phyloP scores from a whole-genome alignment of 1,140 invertebrate species.

The Colletes gigas region DNA sequence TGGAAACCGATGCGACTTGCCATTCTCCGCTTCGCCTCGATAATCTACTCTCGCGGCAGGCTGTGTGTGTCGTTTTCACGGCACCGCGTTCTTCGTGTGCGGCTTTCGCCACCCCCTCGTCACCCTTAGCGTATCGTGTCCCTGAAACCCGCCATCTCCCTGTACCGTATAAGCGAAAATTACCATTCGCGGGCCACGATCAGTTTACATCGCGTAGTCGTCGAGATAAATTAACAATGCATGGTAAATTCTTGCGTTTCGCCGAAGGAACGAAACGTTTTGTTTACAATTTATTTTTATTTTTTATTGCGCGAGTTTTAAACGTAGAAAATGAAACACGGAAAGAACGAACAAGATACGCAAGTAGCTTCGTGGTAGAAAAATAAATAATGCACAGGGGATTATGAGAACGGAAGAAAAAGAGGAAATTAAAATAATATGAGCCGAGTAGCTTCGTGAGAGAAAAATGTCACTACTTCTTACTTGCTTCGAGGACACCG shows the following conservation, averaged over 20 bases:
- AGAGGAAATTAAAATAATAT: too few species aligned
- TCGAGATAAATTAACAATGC: slow-evolving; percentile 3
- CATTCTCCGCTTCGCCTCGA: background rate
- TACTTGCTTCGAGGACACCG: too few species aligned
- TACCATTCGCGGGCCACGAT: background rate
- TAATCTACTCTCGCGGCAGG: background rate
- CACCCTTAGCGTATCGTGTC: background rate
- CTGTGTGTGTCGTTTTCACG: background rate
- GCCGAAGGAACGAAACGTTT: background rate
- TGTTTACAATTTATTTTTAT: too few species aligned
- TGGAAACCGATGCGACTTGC: slow-evolving; percentile 15
- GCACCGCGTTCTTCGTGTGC: background rate
- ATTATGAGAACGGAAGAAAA: too few species aligned
- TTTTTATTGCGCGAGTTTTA: background rate
- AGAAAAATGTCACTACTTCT: too few species aligned
- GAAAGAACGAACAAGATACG: too few species aligned
- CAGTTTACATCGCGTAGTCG: slow-evolving; percentile 1
- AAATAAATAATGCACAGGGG: too few species aligned
- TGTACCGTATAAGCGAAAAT: background rate
- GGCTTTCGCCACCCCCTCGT: background rate
- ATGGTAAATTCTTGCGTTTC: slow-evolving; percentile 5
- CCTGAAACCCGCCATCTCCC: background rate
- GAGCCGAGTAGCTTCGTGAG: too few species aligned
- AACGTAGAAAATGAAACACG: too few species aligned
- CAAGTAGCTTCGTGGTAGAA: too few species aligned